phyloP scores from a whole-genome alignment of 64 coral and sea anemone species.

The Montipora efflorescens region DNA sequence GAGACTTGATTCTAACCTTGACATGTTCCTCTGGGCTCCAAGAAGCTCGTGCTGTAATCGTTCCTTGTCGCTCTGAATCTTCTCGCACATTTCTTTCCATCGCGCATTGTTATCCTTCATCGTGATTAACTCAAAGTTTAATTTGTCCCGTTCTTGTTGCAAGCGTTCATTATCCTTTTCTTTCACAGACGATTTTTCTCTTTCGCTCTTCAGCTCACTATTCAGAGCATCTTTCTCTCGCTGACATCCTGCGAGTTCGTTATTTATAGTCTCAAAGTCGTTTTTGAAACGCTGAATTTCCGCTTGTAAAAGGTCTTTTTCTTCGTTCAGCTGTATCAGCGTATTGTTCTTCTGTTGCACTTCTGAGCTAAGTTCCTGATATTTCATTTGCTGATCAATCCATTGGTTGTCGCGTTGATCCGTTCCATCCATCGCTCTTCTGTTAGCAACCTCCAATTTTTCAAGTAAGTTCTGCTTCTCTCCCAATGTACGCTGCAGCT shows the following conservation, averaged over 20 bases:
- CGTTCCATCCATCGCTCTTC: constrained; percentile 37
- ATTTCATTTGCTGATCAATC: constrained; percentile 80
- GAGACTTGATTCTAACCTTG: constrained; percentile 58
- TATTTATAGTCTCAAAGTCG: constrained; percentile 75
- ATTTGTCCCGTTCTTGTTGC: constrained; percentile 75
- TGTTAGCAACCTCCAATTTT: constrained; percentile 72
- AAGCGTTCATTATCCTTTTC: constrained; percentile 57
- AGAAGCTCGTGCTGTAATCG: constrained; percentile 83
- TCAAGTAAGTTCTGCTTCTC: constrained; percentile 69
- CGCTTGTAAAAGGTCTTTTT: constrained; percentile 62
- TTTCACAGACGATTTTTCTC: constrained; percentile 41
- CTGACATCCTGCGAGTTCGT: constrained; percentile 61
- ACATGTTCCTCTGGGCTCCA: constrained; percentile 62
- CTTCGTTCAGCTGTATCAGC: constrained; percentile 52
- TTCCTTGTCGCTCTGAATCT: constrained; percentile 92
- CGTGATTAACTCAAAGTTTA: constrained; percentile 70
- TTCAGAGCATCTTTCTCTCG: constrained; percentile 66
- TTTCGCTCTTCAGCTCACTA: constrained; percentile 42
- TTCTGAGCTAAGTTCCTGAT: constrained; percentile 55
- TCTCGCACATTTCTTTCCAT: constrained; percentile 98
- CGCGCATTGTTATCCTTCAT: constrained; percentile 93
- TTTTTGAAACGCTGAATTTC: constrained; percentile 78
- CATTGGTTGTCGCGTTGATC: constrained; percentile 70
- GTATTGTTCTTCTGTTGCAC: constrained; percentile 59
- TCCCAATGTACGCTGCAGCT: constrained; percentile 52